Evolutionary conservation across 1,140 invertebrate species (phyloP).

Genomic region (Holotrichia oblita): DNA sequence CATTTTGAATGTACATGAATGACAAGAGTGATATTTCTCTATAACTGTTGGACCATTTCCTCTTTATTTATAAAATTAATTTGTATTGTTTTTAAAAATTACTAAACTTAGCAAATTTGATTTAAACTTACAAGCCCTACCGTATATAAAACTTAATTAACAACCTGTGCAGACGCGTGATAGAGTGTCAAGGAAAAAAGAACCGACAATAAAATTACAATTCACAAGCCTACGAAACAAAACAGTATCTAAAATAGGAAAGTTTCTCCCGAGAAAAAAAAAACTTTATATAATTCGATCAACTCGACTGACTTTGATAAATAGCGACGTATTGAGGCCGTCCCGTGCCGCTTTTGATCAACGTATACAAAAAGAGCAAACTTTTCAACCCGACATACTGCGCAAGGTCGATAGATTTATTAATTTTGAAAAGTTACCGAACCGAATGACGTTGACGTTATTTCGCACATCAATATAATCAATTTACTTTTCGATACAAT

Average conservation of each 20-base stretch:
- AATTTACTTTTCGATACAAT: neutral
- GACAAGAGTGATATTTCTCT: too few species aligned
- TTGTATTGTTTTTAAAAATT: too few species aligned
- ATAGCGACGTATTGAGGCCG: neutral
- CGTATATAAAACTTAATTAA: too few species aligned
- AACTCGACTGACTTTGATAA: constrained; percentile 7
- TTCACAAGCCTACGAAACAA: neutral
- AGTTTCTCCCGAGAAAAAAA: neutral
- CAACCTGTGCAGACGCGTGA: too few species aligned
- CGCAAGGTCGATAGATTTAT: neutral
- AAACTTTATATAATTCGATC: constrained; percentile 14
- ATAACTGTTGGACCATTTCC: too few species aligned
- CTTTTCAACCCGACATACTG: neutral
- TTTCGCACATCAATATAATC: constrained; percentile 5
- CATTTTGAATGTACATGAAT: too few species aligned
- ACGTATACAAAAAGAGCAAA: neutral
- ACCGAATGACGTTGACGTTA: neutral
- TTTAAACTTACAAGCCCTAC: too few species aligned
- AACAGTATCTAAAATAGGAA: neutral
- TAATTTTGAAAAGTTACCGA: neutral
- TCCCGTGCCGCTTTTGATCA: neutral
- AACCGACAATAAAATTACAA: neutral
- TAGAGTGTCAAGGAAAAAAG: neutral
- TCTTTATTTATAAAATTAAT: too few species aligned
- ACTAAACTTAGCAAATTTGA: too few species aligned